Base-by-base conservation (phyloP, 2,888 invertebrate species). In the Hydriomena furcata region DNA sequence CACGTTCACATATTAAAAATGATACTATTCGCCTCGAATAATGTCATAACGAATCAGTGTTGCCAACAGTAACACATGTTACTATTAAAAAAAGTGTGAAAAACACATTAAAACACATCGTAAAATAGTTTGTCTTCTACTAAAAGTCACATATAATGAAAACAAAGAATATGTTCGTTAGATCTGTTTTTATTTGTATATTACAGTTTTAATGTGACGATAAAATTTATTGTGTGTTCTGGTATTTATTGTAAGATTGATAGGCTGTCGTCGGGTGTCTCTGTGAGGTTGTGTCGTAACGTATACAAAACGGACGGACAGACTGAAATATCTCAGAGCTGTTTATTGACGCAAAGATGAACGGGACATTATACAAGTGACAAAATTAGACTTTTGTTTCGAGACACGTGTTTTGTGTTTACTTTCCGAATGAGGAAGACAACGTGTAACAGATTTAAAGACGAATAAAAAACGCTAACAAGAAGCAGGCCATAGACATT, bases 191-290 rank as follows among this genome's bases (percentile, higher is more conserved):
- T 52, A 55, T 60, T 57, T 53, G 54, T 55, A 61, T 59, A 61
- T 57, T 61, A 53, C 55, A 45, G 60, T 58, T 65, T 63, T 68
- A 62, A 55, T 59, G 63, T 54, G 52, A 59, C 54, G 46, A 63
- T 65, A 59, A 64, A 65, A 58, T 53, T 40, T 68, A 66, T 68
- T 70, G 60, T 58, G 31, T 65, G 66, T 63, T 63, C 75, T 76
- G 82, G 84, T 84, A 87, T 87, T 86, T 87, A 84, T 84, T 82
- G 77, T 76, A 79, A 86, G 87, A 88, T 88, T 86, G 82, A 89
- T 86, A 75, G 79, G 65, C 73, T 79, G 84, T 87, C 82, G 82
- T 84, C 83, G 78, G 73, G 79, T 87, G 87, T 86, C 84, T 81
- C 76, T 82, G 75, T 68, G 72, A 73, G 76, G 72, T 76, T 73